phyloP scores from a whole-genome alignment of 2,888 invertebrate genomes.

The Monoplex corrugatus region DNA sequence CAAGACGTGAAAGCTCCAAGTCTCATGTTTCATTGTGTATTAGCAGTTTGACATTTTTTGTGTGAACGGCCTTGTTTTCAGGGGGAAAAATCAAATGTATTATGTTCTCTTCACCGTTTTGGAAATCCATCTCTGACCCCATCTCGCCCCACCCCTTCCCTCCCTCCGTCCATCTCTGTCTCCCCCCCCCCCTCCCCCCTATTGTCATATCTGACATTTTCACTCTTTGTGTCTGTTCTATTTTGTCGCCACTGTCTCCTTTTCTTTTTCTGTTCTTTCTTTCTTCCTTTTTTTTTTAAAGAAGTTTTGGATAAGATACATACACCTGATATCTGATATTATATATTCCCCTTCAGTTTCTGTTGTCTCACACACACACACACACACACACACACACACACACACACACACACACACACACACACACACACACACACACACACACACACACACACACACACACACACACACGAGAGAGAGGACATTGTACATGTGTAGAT shows the following conservation, averaged over 20 bases:
- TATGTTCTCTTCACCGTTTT: not conserved
- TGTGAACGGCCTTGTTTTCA: not conserved
- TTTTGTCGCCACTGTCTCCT: not conserved
- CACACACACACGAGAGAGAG: too few relatives aligned
- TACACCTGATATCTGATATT: too few relatives aligned
- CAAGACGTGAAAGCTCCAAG: too few relatives aligned
- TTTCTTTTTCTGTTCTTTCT: not conserved
- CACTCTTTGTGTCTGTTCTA: not conserved
- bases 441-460: too few relatives aligned
- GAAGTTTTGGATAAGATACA: not conserved
- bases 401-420: conserved; percentile 6
- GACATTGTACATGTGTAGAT: not conserved
- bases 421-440: too few relatives aligned
- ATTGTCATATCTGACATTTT: not conserved
- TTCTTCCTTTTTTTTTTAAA: not conserved
- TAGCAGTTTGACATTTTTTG: too few relatives aligned
- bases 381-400: conserved; percentile 17
- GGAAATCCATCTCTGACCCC: too few relatives aligned
- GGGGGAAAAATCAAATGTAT: not conserved
- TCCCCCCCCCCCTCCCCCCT: not conserved
- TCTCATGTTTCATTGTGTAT: too few relatives aligned
- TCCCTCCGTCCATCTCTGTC: not conserved
- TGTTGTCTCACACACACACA: conserved; percentile 1
- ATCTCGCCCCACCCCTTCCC: not conserved
- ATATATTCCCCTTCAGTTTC: not conserved